phyloP scores from a whole-genome alignment of 2,797 vertebrate species.

The Pangasius djambal region DNA sequence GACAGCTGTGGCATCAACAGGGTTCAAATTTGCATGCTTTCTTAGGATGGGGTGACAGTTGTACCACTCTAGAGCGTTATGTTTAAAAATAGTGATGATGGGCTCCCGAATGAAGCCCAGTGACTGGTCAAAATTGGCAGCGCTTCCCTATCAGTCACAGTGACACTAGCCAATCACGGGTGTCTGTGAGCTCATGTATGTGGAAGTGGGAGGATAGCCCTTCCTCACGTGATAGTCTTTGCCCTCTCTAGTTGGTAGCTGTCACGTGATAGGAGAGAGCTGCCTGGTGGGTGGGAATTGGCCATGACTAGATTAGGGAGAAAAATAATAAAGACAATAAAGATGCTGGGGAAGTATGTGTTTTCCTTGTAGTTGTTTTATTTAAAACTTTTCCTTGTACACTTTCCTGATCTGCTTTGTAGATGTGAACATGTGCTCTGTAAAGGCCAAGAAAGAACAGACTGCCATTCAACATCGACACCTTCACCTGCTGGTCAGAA shows the following conservation, averaged over 20 bases:
- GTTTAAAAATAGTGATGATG: neutral
- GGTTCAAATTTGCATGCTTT: neutral
- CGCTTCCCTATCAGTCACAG: neutral
- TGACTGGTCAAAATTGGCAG: neutral
- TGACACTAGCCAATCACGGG: neutral
- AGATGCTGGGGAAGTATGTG: neutral
- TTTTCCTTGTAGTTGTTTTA: neutral
- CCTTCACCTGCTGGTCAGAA: conserved; percentile 80
- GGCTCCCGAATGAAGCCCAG: neutral
- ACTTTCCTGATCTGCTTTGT: conserved; percentile 64
- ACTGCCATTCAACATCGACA: conserved; percentile 72
- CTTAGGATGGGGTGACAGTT: neutral
- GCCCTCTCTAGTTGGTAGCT: neutral
- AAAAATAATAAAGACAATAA: neutral
- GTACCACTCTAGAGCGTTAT: neutral
- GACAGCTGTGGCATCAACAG: neutral
- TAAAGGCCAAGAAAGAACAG: conserved; percentile 64
- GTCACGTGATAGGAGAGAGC: neutral
- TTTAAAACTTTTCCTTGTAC: neutral
- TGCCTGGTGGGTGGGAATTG: neutral
- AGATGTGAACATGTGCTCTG: conserved; percentile 75
- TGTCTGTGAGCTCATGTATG: neutral
- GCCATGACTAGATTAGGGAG: neutral
- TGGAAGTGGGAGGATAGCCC: neutral
- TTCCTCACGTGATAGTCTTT: neutral